Evolutionary conservation across 2,797 vertebrate genomes (phyloP).

Genomic region (Emydoidea blandingii): DNA sequence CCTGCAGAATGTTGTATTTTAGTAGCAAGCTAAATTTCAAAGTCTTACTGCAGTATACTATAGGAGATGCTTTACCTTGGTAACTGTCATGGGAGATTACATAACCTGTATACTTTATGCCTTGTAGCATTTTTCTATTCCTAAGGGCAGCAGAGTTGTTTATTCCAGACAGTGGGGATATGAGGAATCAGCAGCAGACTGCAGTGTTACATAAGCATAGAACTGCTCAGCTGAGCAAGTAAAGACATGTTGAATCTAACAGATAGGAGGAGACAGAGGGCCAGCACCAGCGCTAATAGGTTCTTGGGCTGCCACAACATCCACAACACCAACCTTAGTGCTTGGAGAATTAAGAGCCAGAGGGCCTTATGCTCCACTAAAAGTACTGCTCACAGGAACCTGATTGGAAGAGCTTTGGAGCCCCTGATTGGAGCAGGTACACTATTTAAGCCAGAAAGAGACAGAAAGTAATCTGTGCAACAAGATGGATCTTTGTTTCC

Average conservation of each 20-base stretch:
- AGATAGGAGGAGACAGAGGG: background rate
- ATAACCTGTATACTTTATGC: background rate
- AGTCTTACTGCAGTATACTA: background rate
- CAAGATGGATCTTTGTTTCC: background rate
- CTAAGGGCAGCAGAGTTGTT: background rate
- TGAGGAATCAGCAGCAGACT: background rate
- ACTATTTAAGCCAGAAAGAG: background rate
- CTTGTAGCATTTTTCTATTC: fast-evolving
- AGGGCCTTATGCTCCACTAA: background rate
- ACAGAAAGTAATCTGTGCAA: background rate
- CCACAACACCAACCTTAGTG: background rate
- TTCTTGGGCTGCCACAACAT: background rate
- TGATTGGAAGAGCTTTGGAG: too few species aligned
- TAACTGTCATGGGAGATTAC: background rate
- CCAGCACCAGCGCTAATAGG: background rate
- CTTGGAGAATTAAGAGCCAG: too few species aligned
- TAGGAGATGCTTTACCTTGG: background rate
- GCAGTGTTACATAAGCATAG: background rate
- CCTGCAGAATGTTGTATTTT: conserved; percentile 20
- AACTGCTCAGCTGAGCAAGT: background rate
- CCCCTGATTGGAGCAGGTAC: too few species aligned
- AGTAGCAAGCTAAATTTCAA: conserved; percentile 17
- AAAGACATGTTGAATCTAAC: background rate
- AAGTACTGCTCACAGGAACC: background rate
- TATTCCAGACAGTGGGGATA: background rate